Evolutionary conservation across 1,140 invertebrate species (phyloP), one percentile per base, ranked within the genome.

Genomic region (Pachypeltis micranthus): DNA sequence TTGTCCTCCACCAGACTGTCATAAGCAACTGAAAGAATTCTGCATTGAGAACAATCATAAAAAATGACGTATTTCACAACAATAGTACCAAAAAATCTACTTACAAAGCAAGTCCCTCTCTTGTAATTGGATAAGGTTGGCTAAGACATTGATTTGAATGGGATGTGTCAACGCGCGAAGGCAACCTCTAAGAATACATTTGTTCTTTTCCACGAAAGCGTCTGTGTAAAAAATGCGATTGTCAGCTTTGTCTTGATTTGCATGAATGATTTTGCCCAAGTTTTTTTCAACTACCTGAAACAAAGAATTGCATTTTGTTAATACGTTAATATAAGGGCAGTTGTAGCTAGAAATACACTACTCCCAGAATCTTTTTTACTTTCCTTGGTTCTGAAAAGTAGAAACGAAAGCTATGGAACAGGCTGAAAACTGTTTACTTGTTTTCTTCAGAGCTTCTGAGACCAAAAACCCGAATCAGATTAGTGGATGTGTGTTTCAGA

Each of bases 131-230:
- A 88, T 88, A 67, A 89, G 85, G 70, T 82, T 84, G 29, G 94
- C 77, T 67, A 98, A 85, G 2, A 83, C 80, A n/a, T 83, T 79
- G 57, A 96, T 75, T 58, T 87, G 81, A 14, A 86, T 90, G 16
- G 95, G 94, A 69, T 85, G 86, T 0, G 91, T 89, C 1, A 95
- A 77, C n/a, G 89, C 94, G 66, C 84, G 82, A 56, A 98, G 76
- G 19, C 88, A 87, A 28, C 94, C 95, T 63, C 86, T 78, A 59
- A 98, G 85, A 74, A 88, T 87, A 19, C 90, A 85, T 75, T 84
- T 88, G 73, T 90, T 90, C 69, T 87, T 83, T 29, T 84, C 81
- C 61, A 98, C 84, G 78, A 89, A 97, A 16, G 84, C 84, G 71
- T 93, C 87, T 1, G 93, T 98, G 71, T 92, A 96, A 72, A 96